Evolutionary conservation across 2,797 vertebrate species (phyloP), one percentile per base, ranked within the genome.

Genomic region (Catharus ustulatus): DNA sequence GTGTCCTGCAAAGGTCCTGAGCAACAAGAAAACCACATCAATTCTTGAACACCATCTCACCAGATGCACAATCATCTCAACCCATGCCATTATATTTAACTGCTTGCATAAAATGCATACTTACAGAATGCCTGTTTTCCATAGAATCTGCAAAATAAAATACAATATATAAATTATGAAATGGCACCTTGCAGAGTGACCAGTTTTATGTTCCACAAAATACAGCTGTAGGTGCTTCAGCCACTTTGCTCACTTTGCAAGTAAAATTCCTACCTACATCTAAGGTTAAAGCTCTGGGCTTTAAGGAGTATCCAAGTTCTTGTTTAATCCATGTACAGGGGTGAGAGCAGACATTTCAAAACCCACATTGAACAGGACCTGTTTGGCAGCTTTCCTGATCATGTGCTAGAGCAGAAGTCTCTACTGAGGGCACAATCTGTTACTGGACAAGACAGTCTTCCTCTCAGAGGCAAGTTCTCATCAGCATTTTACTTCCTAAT

Each of bases 81-180:
- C 26, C 32, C 36, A 13, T 57, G 55, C 49, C 64, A 34, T 61
- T 45, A 1, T 27, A 45, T 57, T 76, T 24, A 76, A 71, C 13
- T 79, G 40, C 15, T 78, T 34, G 30, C 24, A 67, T 27, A 69
- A 90, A 92, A 87, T 22, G 5, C 22, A 38, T 97, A 98, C 97
- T 98, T 97, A 98, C 97, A 88, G 98, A 98, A 86, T 95, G 95
- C 72, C 97, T 97, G 93, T 95, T 97, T 95, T 97, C 97, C 95
- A 87, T 22, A 78, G 94, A 94, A 96, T 97, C 97, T 98, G 97
- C 63, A 98, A 98, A 97, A 97, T 66, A 97, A 97, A 97, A 94
- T n/a, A 94, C 20, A 96, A 17, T 1, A 32, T 45, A 90, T 51
- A 43, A 76, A 80, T 89, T 84, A 89, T 26, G 36, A 64, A 86